A percentile compares a stretch with the other conserved stretches of the same genome.
These are phyloP conservation scores for Hypsibius dujardini DNA, from an alignment of 1,140 invertebrate genomes.

Conservation along the genomic window DNA sequence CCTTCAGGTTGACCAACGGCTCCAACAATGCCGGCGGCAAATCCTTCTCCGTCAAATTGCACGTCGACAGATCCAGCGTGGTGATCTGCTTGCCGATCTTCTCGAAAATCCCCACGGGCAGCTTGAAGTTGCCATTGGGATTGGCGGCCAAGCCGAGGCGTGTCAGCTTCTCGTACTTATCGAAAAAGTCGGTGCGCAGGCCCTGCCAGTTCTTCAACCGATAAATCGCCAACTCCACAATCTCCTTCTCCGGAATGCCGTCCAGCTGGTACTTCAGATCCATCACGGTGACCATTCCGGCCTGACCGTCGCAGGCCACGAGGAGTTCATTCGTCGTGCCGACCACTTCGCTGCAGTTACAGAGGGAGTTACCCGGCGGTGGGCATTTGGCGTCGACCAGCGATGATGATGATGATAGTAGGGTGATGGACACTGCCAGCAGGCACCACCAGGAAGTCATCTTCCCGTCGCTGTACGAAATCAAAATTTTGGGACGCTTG, in stretches of 20 bases:
- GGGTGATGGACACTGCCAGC: too few species aligned
- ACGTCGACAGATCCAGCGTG: conserved; percentile 1
- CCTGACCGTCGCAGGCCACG: conserved; percentile 3
- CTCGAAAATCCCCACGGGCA: not conserved
- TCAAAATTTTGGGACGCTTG: too few species aligned
- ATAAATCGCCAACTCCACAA: not conserved
- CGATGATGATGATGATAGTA: not conserved
- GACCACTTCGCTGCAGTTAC: not conserved
- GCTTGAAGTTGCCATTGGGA: conserved; percentile 4
- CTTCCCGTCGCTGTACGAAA: too few species aligned
- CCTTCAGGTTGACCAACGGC: conserved; percentile 4
- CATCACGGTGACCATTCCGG: not conserved
- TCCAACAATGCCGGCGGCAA: not conserved
- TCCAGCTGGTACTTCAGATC: conserved; percentile 10
- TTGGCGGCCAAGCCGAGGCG: conserved; percentile 2
- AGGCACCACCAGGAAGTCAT: too few species aligned
- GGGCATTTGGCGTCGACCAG: conserved; percentile 2
- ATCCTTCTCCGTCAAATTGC: not conserved
- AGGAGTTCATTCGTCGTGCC: not conserved
- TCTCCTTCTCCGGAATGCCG: not conserved
- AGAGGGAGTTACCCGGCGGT: not conserved
- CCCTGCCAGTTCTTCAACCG: not conserved
- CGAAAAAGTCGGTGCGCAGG: not conserved
- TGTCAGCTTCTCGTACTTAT: not conserved
- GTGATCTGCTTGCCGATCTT: not conserved